Evolutionary conservation across 2,888 invertebrate genomes (phyloP).

Genomic region (Synergus umbraculus): DNA sequence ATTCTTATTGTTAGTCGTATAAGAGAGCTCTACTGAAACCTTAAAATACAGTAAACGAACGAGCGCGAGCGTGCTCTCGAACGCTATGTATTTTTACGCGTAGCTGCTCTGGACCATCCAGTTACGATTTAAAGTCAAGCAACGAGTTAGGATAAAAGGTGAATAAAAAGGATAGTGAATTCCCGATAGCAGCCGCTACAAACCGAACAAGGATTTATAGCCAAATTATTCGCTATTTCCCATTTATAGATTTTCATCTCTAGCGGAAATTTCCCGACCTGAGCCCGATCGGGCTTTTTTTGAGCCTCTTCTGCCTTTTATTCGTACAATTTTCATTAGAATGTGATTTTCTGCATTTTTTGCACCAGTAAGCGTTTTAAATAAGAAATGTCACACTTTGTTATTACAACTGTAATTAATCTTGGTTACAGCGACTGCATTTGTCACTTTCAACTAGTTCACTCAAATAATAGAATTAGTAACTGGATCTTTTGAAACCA

Average conservation of each 20-base stretch:
- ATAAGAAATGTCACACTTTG: background rate
- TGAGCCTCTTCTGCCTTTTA: background rate
- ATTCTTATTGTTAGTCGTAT: background rate
- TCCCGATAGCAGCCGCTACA: slow-evolving; percentile 17
- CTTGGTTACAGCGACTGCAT: background rate
- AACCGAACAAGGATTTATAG: slow-evolving; percentile 14
- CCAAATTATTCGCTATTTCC: background rate
- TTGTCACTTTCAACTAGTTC: background rate
- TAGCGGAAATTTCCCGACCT: no score
- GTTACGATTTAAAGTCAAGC: slow-evolving; percentile 16
- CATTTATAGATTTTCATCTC: background rate
- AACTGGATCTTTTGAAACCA: background rate
- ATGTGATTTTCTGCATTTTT: no score
- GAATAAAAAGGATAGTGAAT: slow-evolving; percentile 10
- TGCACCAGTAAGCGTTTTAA: no score
- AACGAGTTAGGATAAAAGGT: slow-evolving; percentile 19
- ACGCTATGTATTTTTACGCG: slow-evolving; percentile 29
- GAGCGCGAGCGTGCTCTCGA: background rate
- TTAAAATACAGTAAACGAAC: slow-evolving; percentile 30
- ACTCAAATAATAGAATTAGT: background rate
- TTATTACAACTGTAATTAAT: background rate
- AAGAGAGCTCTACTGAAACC: slow-evolving; percentile 16
- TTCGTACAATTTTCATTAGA: background rate
- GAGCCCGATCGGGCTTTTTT: no score
- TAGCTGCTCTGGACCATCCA: slow-evolving; percentile 18